Conservation (phyloP, 2,113 vertebrate species). For the Ibidorhyncha struthersii region DNA sequence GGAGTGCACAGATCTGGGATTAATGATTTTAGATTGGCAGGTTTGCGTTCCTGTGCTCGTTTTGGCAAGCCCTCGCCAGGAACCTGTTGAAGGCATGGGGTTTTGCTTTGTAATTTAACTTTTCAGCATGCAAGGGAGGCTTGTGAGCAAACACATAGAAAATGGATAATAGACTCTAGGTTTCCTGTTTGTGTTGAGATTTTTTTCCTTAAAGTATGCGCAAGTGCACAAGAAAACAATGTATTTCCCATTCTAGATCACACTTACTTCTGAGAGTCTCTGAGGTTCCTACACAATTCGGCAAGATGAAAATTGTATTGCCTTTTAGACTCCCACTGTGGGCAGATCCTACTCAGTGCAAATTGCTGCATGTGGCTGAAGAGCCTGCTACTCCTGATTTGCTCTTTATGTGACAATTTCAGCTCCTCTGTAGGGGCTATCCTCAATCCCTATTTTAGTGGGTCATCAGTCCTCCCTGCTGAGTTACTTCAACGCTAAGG, state of each 20-base stretch:
- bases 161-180: neutral
- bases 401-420: conserved; percentile 22
- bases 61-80: neutral
- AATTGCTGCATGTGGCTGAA: neutral
- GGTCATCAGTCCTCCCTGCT: neutral
- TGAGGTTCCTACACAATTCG: neutral
- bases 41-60: neutral
- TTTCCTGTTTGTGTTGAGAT: neutral
- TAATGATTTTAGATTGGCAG: neutral
- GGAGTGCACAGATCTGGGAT: neutral
- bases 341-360: neutral
- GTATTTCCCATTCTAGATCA: neutral
- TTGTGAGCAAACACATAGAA: neutral
- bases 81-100: neutral
- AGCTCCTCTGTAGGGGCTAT: neutral
- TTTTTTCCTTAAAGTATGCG: neutral
- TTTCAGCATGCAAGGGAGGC: neutral
- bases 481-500: neutral
- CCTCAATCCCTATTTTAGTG: neutral
- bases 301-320: neutral
- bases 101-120: neutral
- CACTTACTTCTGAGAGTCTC: neutral
- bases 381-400: neutral
- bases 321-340: neutral
- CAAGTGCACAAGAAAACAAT: neutral